Percentiles rank a stretch among this genome's conserved stretches.
These are phyloP conservation scores for Mormyrus lacerda DNA, from an alignment of 2,113 vertebrate genomes.

Conservation along the genomic window DNA sequence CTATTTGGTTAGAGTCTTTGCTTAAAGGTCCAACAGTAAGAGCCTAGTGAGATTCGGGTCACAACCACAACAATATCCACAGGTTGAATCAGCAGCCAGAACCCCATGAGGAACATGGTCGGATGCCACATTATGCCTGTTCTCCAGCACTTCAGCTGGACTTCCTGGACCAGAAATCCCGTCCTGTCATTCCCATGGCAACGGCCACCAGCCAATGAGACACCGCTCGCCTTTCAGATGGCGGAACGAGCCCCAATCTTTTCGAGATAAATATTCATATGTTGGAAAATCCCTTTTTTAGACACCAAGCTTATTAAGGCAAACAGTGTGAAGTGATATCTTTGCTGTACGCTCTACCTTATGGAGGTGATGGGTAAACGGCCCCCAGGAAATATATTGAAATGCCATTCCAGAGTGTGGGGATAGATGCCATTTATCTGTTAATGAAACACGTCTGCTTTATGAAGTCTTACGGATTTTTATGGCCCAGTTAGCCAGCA, in stretches of 20 bases:
- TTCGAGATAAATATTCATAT: constrained; percentile 22
- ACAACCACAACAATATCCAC: not conserved
- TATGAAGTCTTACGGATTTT: not conserved
- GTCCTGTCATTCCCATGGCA: constrained; percentile 31
- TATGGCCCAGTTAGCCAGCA: not conserved
- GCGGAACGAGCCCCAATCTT: constrained; percentile 28
- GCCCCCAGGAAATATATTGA: constrained; percentile 25
- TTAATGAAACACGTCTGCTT: not conserved
- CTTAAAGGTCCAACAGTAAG: not conserved
- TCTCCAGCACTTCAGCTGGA: constrained; percentile 13
- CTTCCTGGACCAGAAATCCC: constrained; percentile 20
- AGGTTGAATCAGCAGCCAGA: not conserved
- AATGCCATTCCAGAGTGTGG: constrained; percentile 33
- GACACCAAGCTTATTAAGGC: constrained; percentile 27
- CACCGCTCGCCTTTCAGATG: constrained; percentile 19
- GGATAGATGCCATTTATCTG: not conserved
- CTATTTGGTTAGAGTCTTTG: not conserved
- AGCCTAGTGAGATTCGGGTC: not conserved
- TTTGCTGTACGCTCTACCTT: constrained; percentile 12
- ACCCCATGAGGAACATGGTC: not conserved
- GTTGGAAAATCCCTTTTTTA: constrained; percentile 19
- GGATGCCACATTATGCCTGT: not conserved
- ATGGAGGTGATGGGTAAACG: constrained; percentile 11
- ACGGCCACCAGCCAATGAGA: constrained; percentile 25
- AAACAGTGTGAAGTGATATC: constrained; percentile 31